These are phyloP conservation scores for Pelodytes ibericus DNA, from an alignment of 2,797 vertebrate species.

Conservation along the genomic window DNA sequence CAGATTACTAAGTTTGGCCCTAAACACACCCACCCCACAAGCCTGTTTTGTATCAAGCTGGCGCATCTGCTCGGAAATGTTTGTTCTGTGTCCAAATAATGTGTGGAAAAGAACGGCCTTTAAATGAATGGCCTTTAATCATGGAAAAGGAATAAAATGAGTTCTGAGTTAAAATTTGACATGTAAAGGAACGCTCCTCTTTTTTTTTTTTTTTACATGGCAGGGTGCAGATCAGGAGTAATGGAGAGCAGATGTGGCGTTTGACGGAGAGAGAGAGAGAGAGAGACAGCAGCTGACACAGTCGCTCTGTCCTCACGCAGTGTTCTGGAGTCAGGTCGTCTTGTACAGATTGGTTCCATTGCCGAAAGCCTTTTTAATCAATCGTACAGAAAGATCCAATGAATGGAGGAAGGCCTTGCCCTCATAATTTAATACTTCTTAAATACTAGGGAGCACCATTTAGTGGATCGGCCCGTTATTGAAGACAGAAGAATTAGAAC, in stretches of 20 bases:
- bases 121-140: constrained; percentile 46
- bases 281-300: constrained; percentile 1
- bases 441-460: too few relatives aligned
- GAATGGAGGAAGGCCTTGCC: too few relatives aligned
- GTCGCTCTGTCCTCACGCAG: too few relatives aligned
- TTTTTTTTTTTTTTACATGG: background rate
- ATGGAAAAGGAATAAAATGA: constrained; percentile 33
- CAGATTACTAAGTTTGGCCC: too few relatives aligned
- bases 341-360: too few relatives aligned
- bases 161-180: constrained; percentile 26
- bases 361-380: too few relatives aligned
- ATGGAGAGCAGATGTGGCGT: constrained; percentile 23
- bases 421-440: too few relatives aligned
- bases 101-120: constrained; percentile 26
- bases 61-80: constrained; percentile 24
- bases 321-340: too few relatives aligned
- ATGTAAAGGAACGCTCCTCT: constrained; percentile 41
- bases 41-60: constrained; percentile 33
- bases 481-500: too few relatives aligned
- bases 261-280: too few relatives aligned
- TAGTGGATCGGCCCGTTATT: too few relatives aligned
- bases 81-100: constrained; percentile 33
- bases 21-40: background rate
- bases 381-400: too few relatives aligned
- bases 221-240: constrained; percentile 11